phyloP scores from a whole-genome alignment of 2,797 vertebrate species.

The Echiichthys vipera region DNA sequence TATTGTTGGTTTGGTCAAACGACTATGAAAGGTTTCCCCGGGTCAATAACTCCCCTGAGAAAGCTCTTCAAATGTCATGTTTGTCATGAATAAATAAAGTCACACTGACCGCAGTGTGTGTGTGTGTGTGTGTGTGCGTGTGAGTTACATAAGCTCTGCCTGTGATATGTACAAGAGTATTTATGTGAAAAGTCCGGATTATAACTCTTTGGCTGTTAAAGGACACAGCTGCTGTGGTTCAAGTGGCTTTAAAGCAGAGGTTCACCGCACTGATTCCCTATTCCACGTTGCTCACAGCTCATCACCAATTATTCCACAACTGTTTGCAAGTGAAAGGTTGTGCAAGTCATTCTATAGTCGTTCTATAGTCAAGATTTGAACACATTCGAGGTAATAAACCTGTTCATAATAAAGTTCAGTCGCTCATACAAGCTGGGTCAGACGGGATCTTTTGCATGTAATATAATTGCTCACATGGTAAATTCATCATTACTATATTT shows the following conservation, averaged over 20 bases:
- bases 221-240: background rate
- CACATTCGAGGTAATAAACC: background rate
- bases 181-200: background rate
- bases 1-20: slow-evolving; percentile 20
- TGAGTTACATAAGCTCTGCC: background rate
- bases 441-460: background rate
- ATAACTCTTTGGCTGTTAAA: background rate
- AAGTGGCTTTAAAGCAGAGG: slow-evolving; percentile 1
- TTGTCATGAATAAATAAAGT: slow-evolving; percentile 62
- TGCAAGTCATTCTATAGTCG: background rate
- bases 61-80: slow-evolving; percentile 54
- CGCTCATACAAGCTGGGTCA: background rate
- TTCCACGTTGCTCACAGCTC: background rate
- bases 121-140: slow-evolving; percentile 2
- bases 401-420: too few relatives aligned
- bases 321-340: background rate
- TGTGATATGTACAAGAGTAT: background rate
- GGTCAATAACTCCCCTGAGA: slow-evolving; percentile 44
- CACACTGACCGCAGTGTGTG: slow-evolving; percentile 8
- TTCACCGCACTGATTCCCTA: background rate
- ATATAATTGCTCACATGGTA: background rate
- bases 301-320: background rate
- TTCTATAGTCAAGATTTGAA: background rate
- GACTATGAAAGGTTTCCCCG: slow-evolving; percentile 29
- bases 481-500: background rate